Percentiles rank a stretch among this genome's conserved stretches.
Evolutionary conservation across 2,888 invertebrate genomes (phyloP).

Genomic region (Eustalomyia histrio): DNA sequence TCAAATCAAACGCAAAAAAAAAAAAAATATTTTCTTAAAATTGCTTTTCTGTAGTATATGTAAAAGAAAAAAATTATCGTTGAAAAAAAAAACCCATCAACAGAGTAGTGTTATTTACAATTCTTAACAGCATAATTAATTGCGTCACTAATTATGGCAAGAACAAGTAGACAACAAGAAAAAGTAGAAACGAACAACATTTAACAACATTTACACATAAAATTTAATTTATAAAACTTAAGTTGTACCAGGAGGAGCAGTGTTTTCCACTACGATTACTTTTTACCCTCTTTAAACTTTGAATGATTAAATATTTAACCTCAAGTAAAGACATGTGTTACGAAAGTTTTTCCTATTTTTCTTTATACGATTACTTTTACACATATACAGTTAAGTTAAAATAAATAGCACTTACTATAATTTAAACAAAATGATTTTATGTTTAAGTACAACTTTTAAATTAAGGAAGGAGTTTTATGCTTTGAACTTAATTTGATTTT

Average conservation of each 20-base stretch:
- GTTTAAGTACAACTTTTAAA: no score
- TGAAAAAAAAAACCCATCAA: background rate
- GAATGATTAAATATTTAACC: slow-evolving; percentile 33
- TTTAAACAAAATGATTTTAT: no score
- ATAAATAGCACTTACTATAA: background rate
- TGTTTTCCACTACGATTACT: background rate
- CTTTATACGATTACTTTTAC: background rate
- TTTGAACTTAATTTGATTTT: no score
- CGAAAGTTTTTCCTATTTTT: slow-evolving; percentile 17
- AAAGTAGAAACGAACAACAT: background rate
- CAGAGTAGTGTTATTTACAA: slow-evolving; percentile 37
- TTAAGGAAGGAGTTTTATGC: no score
- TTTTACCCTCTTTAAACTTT: slow-evolving; percentile 19
- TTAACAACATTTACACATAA: slow-evolving; percentile 8
- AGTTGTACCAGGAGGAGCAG: slow-evolving; percentile 17
- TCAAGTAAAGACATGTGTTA: slow-evolving; percentile 47
- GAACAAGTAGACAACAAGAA: background rate
- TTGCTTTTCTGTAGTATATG: background rate
- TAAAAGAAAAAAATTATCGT: slow-evolving; percentile 2
- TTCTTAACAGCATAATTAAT: slow-evolving; percentile 50
- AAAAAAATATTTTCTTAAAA: slow-evolving; percentile 3
- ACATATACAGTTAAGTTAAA: background rate
- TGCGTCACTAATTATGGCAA: slow-evolving; percentile 43
- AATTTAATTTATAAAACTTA: slow-evolving; percentile 45
- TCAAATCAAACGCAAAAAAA: background rate